These are phyloP conservation scores for Eupithecia abbreviata DNA, from an alignment of 2,888 invertebrate species.

Conservation along the genomic window DNA sequence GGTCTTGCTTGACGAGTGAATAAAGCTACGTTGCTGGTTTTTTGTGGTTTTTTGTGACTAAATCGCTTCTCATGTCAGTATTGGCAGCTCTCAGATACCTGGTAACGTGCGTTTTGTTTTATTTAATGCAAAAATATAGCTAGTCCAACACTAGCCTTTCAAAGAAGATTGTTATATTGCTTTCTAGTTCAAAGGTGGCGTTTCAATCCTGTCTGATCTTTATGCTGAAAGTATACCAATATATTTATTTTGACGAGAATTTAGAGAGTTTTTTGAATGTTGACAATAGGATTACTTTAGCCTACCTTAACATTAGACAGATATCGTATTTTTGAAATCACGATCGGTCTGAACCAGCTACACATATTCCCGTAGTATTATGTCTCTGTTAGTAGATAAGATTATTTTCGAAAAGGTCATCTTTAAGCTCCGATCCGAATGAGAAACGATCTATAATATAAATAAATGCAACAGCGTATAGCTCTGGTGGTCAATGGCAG, in stretches of 20 bases:
- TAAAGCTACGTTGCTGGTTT: not conserved
- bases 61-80: not conserved
- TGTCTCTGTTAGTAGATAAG: not conserved
- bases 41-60: not conserved
- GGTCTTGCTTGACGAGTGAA: not conserved
- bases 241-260: not conserved
- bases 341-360: not conserved
- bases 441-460: slow-evolving; percentile 8
- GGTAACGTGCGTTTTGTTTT: not conserved
- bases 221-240: not conserved
- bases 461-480: slow-evolving; percentile 65
- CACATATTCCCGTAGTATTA: not conserved
- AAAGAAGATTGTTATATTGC: not conserved
- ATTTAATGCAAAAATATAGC: not conserved
- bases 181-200: not conserved
- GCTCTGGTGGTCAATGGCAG: slow-evolving; percentile 66
- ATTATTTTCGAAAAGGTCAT: not conserved
- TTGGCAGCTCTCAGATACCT: not conserved
- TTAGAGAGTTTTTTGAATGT: no score
- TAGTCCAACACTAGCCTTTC: not conserved
- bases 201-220: not conserved
- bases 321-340: not conserved
- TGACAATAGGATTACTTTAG: not conserved
- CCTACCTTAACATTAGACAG: not conserved
- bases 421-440: slow-evolving; percentile 7